Evolutionary conservation across 2,113 vertebrate species (phyloP), one percentile per base, ranked within the genome.

Genomic region (Herpetotheres cachinnans): DNA sequence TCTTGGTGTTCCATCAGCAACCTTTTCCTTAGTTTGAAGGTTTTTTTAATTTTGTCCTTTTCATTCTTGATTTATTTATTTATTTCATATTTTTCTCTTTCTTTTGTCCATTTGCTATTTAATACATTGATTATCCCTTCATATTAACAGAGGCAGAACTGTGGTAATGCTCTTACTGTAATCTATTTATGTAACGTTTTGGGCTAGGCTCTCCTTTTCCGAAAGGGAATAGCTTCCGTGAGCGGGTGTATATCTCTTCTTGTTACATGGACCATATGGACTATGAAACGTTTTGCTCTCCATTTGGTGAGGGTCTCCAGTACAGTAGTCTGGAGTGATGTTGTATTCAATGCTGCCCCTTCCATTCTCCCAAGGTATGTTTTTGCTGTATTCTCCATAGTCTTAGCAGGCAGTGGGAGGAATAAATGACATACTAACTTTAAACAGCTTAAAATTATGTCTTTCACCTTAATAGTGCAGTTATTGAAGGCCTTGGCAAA

Each of bases 171-270:
- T 95, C 78, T 94, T 92, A 82, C 19, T 63, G 44, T 91, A 87
- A 92, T 59, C 89, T 94, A 82, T 95, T 93, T 95, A 89, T 82
- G 29, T 66, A 93, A 82, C 15, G n/a, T 40, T 86, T 82, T 70
- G 86, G 76, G 80, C 73, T 86, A 55, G 22, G 15, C 66, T 92
- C 46, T 85, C 40, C 56, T 82, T 65, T 34, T 84, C 47, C 69
- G 87, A 38, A 81, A 77, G 63, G 62, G 13, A 93, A 62, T 83
- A 78, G 46, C 22, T 95, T 86, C 42, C 58, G 58, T 40, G 62
- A 91, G 54, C 74, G 85, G 52, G 34, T 67, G 27, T 49, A 14
- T 66, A 36, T 82, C 71, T 82, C 44, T 79, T 76, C 82, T 89
- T 78, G 25, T 86, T 86, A 15, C 30, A 17, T 24, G 25, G 46